Percentiles rank a stretch among this genome's conserved stretches.
phyloP scores from a whole-genome alignment of 2,888 invertebrate species.

The Bellardia bayeri region DNA sequence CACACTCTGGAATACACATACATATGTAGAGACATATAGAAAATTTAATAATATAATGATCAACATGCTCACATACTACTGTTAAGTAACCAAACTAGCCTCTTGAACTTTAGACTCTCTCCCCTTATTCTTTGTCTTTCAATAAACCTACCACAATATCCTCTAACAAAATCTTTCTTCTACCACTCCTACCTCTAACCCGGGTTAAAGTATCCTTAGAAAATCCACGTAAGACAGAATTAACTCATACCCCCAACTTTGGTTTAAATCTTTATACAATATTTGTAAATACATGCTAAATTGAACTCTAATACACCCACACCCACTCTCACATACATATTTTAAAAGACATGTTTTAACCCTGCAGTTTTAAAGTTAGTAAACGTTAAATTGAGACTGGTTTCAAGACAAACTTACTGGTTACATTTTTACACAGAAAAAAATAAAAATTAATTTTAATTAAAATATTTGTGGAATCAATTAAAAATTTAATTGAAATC shows the following conservation, averaged over 20 bases:
- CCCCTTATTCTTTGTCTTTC: slow-evolving; percentile 8
- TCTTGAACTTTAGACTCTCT: slow-evolving; percentile 69
- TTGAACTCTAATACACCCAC: slow-evolving; percentile 52
- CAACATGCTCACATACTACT: slow-evolving; percentile 24
- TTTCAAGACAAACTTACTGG: too few species aligned
- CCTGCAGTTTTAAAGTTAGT: background rate
- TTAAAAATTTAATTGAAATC: too few species aligned
- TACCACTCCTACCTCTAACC: slow-evolving; percentile 21
- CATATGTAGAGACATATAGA: background rate
- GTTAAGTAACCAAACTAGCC: slow-evolving; percentile 64
- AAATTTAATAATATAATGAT: slow-evolving; percentile 51
- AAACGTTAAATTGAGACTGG: too few species aligned
- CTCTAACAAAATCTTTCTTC: slow-evolving; percentile 23
- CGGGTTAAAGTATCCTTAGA: slow-evolving; percentile 17
- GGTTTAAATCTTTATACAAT: slow-evolving; percentile 59
- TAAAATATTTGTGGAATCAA: too few species aligned
- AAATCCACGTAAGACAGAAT: slow-evolving; percentile 37
- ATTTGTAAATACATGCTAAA: slow-evolving; percentile 63
- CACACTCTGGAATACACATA: background rate
- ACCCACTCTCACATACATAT: slow-evolving; percentile 4
- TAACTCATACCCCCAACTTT: slow-evolving; percentile 51
- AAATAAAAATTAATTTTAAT: too few species aligned
- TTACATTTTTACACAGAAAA: too few species aligned
- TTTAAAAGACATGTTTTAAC: background rate
- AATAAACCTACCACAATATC: slow-evolving; percentile 14